Conservation (phyloP, 2,888 invertebrate species). For the Parnassius glacialis region DNA sequence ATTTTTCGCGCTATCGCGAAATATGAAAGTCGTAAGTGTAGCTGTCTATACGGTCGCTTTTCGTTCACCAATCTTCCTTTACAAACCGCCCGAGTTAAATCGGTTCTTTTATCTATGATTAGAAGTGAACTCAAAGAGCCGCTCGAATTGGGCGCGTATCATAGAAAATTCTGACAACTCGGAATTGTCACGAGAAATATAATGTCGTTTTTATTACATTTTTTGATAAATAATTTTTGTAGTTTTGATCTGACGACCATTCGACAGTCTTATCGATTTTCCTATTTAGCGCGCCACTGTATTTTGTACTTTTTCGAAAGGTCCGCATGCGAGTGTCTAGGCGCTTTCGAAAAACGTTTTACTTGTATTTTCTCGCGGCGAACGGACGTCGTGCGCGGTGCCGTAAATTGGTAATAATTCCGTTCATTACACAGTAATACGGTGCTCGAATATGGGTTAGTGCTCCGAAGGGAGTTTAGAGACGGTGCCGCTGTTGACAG, state of each 20-base stretch:
- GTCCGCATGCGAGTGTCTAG: slow-evolving; percentile 66
- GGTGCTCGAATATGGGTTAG: slow-evolving; percentile 77
- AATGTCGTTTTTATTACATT: slow-evolving; percentile 81
- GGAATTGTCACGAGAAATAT: slow-evolving; percentile 74
- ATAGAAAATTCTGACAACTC: slow-evolving; percentile 78
- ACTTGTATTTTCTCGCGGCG: slow-evolving; percentile 68
- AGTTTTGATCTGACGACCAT: slow-evolving; percentile 68
- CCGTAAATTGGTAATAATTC: slow-evolving; percentile 78
- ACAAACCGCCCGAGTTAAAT: slow-evolving; percentile 57
- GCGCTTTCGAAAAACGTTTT: slow-evolving; percentile 79
- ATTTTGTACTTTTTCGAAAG: slow-evolving; percentile 77
- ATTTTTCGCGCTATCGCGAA: slow-evolving; percentile 74
- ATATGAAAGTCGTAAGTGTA: slow-evolving; percentile 72
- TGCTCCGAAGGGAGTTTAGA: slow-evolving; percentile 56
- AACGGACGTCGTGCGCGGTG: slow-evolving; percentile 71
- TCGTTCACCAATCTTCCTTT: slow-evolving; percentile 40
- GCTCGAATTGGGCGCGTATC: slow-evolving; percentile 50
- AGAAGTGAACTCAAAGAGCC: slow-evolving; percentile 31
- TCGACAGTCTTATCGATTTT: slow-evolving; percentile 77
- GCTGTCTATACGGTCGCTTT: slow-evolving; percentile 54
- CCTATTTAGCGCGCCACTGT: slow-evolving; percentile 73
- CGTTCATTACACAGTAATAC: slow-evolving; percentile 75
- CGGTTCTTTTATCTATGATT: slow-evolving; percentile 34
- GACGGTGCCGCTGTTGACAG: slow-evolving; percentile 56
- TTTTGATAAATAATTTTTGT: slow-evolving; percentile 80